These are phyloP conservation scores for Ciconia boyciana DNA, from an alignment of 2,113 vertebrate genomes.

Conservation along the genomic window DNA sequence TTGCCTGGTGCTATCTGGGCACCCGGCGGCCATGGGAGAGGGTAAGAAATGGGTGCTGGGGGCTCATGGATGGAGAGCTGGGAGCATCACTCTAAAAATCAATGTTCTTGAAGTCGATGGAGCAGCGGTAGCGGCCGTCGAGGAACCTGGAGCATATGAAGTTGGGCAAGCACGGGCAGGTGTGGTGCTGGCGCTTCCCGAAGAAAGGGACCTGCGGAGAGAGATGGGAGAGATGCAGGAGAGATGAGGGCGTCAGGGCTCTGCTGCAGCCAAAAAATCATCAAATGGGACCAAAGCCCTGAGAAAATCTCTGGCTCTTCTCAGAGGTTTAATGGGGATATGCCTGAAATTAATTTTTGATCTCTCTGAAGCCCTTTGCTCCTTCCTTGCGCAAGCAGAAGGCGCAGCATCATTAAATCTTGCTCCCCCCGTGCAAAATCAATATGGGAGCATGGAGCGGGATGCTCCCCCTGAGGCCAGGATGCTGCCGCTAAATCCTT, in stretches of 20 bases:
- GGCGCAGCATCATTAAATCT: not conserved
- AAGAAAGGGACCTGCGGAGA: conserved; percentile 79
- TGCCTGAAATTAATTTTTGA: not conserved
- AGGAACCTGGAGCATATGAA: conserved; percentile 76
- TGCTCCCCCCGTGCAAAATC: not conserved
- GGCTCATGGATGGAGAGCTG: accelerated
- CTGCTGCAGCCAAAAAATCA: accelerated
- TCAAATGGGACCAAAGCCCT: not conserved
- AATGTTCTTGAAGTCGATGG: conserved; percentile 80
- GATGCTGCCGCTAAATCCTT: not conserved
- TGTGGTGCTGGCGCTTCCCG: conserved; percentile 84
- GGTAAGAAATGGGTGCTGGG: not conserved
- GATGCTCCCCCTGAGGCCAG: not conserved
- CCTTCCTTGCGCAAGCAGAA: not conserved
- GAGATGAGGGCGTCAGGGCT: not conserved
- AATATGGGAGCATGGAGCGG: accelerated
- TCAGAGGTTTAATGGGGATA: not conserved
- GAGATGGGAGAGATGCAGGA: not conserved
- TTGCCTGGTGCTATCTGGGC: not conserved
- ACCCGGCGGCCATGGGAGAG: accelerated
- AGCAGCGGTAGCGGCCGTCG: conserved; percentile 83
- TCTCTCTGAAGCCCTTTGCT: not conserved
- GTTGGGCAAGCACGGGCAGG: conserved; percentile 85
- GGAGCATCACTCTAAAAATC: conserved; percentile 65
- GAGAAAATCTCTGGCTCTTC: not conserved